Evolutionary conservation across 2,888 invertebrate genomes (phyloP), one percentile per base, ranked within the genome.

Genomic region (Eutolmus rufibarbis): DNA sequence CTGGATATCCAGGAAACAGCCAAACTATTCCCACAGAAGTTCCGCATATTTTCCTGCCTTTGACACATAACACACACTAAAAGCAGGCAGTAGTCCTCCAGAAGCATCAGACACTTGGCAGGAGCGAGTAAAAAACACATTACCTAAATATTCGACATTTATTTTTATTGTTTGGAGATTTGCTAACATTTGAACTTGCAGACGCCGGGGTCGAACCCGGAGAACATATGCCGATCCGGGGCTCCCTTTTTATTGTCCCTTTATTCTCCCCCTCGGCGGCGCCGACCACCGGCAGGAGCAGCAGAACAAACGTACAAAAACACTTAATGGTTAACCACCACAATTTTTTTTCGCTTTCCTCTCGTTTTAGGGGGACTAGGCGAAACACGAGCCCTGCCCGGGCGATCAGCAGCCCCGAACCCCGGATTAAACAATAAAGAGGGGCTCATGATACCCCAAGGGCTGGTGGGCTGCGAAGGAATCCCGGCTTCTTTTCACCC

Each of bases 81-180:
- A 12, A 40, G 40, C 40, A 2, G 4, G n/a, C 46, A 46, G n/a
- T n/a, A n/a, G 51, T 51, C n/a, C 19, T 51, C n/a, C n/a, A 19
- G 19, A 7, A 57, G 19, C 7, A 57, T 23, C 57, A 23, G 66
- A 8, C 66, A 28, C 28, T 66, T 66, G 76, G 16, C 34, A 16
- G 34, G 16, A 74, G 86, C n/a, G 40, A 84, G 84, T 84, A 86
- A 86, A 79, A 86, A 79, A 79, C 86, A 86, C 86, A 86, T 86
- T 86, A 86, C 66, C 37, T 89, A 87, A 89, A 87, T 89, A 90
- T 89, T 89, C 89, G 90, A 90, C 90, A 90, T 90, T 90, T 90
- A 89, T 90, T 90, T 90, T 90, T 90, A 90, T 90, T 89, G 89
- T 88, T 88, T 81, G 79, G 51, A 90, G 90, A 90, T 89, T 90